Evolutionary conservation across 2,888 invertebrate species (phyloP), one percentile per base, ranked within the genome.

Genomic region (Yponomeuta cagnagella): DNA sequence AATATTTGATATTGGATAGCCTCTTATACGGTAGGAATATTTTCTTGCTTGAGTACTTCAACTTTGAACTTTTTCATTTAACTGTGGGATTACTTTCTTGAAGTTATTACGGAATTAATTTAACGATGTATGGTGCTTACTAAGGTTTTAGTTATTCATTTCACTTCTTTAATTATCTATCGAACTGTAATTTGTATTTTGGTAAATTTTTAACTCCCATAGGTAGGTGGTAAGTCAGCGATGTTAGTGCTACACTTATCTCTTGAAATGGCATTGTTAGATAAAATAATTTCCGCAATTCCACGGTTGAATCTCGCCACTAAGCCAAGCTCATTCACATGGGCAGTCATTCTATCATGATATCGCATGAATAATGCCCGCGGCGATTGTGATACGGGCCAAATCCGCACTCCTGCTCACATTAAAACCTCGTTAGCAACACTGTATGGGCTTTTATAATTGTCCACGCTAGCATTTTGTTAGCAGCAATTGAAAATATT

Each of bases 341-440:
- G 31, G 68, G 43, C 48, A 58, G 81, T 82, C 81, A 79, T 77
- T 81, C 78, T 79, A 82, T 80, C 80, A 80, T 75, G 80, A 74
- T 80, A 85, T 82, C 85, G 79, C 76, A 80, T 88, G 88, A 89
- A 84, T 89, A 87, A 89, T 86, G 78, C 80, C 78, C 77, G 76
- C 72, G 70, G 76, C 81, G 89, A 89, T 89, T 85, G 81, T 82
- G 89, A 89, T 89, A 89, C 87, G 82, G 12, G 74, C 73, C 72
- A 83, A 79, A 80, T 80, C 82, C 79, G 77, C 79, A 76, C 80
- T 82, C 63, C 80, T 79, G 79, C 77, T 79, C 80, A 80, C 89
- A 89, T 90, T 90, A 89, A 89, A 89, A 87, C 80, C 89, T 89
- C 89, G 85, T 90, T 89, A 89, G 86, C 83, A 58, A 58, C 52